phyloP scores from a whole-genome alignment of 2,797 vertebrate genomes.

The Phrynocephalus forsythii region DNA sequence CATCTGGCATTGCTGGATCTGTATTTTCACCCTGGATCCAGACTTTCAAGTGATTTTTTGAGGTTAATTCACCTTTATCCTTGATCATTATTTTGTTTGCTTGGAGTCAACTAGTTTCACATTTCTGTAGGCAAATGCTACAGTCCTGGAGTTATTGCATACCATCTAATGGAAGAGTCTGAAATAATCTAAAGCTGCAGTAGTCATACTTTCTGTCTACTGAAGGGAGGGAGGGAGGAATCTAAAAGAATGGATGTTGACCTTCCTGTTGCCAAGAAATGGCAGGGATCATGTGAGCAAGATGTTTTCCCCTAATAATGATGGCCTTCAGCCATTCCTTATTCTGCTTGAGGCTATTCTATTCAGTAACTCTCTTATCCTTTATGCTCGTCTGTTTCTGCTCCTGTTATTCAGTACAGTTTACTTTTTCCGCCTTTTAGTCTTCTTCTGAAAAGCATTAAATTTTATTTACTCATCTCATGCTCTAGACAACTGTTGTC shows the following conservation, averaged over 20 bases:
- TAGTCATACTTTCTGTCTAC: neutral
- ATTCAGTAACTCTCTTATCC: neutral
- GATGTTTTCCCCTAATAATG: neutral
- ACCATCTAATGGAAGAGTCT: neutral
- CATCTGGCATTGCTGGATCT: neutral
- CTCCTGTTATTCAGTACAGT: too few relatives aligned
- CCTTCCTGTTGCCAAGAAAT: neutral
- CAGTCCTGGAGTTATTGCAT: neutral
- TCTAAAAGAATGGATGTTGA: neutral
- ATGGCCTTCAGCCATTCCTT: neutral
- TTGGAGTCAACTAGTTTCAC: neutral
- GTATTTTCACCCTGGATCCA: slow-evolving; percentile 14
- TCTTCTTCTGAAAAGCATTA: too few relatives aligned
- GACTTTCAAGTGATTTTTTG: neutral
- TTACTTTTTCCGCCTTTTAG: too few relatives aligned
- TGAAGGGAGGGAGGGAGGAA: neutral
- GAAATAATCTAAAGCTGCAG: neutral
- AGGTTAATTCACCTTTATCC: neutral
- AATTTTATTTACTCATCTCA: too few relatives aligned
- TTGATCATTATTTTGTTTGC: neutral
- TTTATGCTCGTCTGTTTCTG: too few relatives aligned
- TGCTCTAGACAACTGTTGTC: too few relatives aligned
- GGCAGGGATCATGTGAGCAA: neutral
- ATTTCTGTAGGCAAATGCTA: neutral
- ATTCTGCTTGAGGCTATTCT: neutral